Conservation (phyloP, 2,888 invertebrate species). For the Caenorhabditis sp. region DNA sequence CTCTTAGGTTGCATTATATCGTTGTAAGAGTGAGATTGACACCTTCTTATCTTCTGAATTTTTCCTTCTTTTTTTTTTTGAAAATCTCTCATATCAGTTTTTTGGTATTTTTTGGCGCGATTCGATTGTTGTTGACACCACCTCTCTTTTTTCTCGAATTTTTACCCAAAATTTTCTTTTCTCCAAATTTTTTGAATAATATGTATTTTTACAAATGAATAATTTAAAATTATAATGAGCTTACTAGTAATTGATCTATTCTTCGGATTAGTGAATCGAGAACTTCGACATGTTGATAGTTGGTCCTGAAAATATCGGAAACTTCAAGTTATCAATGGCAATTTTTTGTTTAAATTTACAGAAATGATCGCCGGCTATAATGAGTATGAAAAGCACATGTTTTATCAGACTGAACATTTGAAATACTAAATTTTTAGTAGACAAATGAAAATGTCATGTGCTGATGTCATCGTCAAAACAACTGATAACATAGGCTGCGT, state of each 20-base stretch:
- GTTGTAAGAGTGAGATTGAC: constrained; percentile 4
- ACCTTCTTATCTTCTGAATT: background rate
- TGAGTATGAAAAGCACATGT: no score
- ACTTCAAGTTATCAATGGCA: no score
- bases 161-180: constrained; percentile 7
- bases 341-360: no score
- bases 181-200: background rate
- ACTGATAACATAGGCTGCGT: no score
- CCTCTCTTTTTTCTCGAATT: constrained; percentile 15
- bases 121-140: constrained; percentile 1
- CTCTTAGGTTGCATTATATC: constrained; percentile 4
- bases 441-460: no score
- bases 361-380: no score
- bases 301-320: no score
- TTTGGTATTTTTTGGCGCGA: background rate
- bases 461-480: no score
- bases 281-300: background rate
- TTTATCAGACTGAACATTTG: no score
- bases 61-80: background rate
- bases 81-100: constrained; percentile 9
- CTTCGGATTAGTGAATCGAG: background rate
- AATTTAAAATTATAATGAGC: background rate
- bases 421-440: no score
- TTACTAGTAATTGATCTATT: background rate
- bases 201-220: background rate